Conservation (phyloP, 2,113 vertebrate species). For the Lampris megalopsis region DNA sequence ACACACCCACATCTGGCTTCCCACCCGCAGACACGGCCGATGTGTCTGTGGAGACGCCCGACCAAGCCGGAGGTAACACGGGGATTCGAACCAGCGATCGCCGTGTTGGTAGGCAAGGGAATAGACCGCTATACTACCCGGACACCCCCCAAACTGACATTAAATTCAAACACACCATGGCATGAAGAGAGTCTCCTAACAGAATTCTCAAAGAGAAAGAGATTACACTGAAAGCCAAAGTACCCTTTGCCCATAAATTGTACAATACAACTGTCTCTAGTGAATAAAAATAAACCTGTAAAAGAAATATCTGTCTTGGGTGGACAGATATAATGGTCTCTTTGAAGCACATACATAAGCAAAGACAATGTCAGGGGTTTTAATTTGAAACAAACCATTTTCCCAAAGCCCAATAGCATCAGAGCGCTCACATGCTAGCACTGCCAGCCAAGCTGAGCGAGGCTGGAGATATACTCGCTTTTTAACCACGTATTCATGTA, state of each 20-base stretch:
- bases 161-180: not conserved
- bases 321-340: not conserved
- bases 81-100: too few relatives aligned
- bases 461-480: too few relatives aligned
- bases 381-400: not conserved
- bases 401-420: slow-evolving; percentile 10
- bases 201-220: not conserved
- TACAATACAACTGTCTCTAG: too few relatives aligned
- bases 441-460: slow-evolving; percentile 37
- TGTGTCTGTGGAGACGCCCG: too few relatives aligned
- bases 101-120: too few relatives aligned
- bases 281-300: not conserved
- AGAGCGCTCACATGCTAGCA: not conserved
- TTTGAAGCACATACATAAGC: not conserved
- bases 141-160: not conserved
- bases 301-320: not conserved
- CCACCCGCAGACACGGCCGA: too few relatives aligned
- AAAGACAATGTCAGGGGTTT: not conserved
- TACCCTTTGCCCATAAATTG: not conserved
- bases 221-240: not conserved
- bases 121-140: too few relatives aligned
- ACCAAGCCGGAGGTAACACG: too few relatives aligned
- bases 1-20: too few relatives aligned
- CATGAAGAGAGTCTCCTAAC: not conserved
- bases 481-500: too few relatives aligned